Percentiles rank a stretch among this genome's conserved stretches.
These are phyloP conservation scores for Pteropus alecto DNA, from an alignment of 2,113 vertebrate genomes.

Conservation along the genomic window DNA sequence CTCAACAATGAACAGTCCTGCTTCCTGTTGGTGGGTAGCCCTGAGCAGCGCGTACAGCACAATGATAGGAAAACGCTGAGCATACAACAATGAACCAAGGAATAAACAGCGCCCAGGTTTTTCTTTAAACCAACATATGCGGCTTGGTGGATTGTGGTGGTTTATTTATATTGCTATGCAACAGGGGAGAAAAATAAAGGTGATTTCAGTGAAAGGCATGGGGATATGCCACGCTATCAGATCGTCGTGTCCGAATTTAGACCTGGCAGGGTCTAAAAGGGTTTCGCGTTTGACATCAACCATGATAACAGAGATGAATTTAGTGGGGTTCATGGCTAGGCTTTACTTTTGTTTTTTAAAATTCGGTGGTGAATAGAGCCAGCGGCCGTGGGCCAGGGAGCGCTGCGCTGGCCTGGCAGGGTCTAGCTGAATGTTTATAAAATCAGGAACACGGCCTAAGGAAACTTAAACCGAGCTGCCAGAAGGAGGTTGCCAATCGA, in stretches of 20 bases:
- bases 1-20: constrained; percentile 5
- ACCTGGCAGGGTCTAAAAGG: not conserved
- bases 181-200: constrained; percentile 15
- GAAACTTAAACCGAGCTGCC: constrained; percentile 35
- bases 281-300: not conserved
- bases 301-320: constrained; percentile 42
- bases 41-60: not conserved
- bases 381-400: not conserved
- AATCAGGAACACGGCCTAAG: constrained; percentile 28
- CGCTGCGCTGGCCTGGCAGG: not conserved
- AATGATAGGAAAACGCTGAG: constrained; percentile 72
- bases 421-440: constrained; percentile 25
- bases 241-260: not conserved
- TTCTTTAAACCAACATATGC: constrained; percentile 55
- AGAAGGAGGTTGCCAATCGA: not conserved
- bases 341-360: constrained; percentile 52
- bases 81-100: constrained; percentile 64
- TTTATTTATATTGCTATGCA: constrained; percentile 79
- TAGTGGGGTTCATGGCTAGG: not conserved
- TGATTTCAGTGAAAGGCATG: constrained; percentile 48
- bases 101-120: constrained; percentile 63
- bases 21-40: constrained; percentile 57
- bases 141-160: constrained; percentile 50
- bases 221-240: not conserved
- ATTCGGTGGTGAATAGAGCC: not conserved